These are phyloP conservation scores for Lasioglossum figueresi DNA, from an alignment of 2,888 invertebrate species.

Conservation along the genomic window DNA sequence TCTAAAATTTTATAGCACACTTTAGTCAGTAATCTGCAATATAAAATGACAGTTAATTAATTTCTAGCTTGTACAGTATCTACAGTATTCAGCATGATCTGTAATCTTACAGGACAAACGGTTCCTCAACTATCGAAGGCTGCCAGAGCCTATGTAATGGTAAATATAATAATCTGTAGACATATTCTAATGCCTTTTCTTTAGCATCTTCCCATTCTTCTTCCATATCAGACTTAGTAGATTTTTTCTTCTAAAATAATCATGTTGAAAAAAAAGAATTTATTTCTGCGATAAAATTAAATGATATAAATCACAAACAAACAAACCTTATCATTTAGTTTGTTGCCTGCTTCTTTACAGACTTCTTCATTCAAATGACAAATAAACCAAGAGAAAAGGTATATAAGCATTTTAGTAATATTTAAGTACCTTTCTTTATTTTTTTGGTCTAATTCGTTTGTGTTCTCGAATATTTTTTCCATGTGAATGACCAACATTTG, in stretches of 20 bases:
- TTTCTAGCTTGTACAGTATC: neutral
- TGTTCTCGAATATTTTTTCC: slow-evolving; percentile 69
- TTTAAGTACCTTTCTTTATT: slow-evolving; percentile 70
- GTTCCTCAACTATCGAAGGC: slow-evolving; percentile 92
- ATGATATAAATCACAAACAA: slow-evolving; percentile 1
- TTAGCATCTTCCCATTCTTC: slow-evolving; percentile 89
- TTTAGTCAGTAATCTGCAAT: slow-evolving; percentile 86
- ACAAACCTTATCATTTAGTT: slow-evolving; percentile 72
- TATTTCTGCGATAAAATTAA: neutral
- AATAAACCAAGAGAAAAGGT: slow-evolving; percentile 75
- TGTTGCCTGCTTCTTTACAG: slow-evolving; percentile 55
- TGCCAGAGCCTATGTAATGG: slow-evolving; percentile 91
- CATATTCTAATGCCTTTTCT: slow-evolving; percentile 87
- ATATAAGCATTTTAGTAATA: slow-evolving; percentile 78
- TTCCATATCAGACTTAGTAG: slow-evolving; percentile 83
- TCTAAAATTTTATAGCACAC: slow-evolving; percentile 91
- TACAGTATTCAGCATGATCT: neutral
- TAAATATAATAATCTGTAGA: slow-evolving; percentile 89
- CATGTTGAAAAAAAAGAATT: slow-evolving; percentile 8
- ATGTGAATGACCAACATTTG: slow-evolving; percentile 71
- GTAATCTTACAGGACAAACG: slow-evolving; percentile 90
- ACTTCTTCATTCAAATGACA: slow-evolving; percentile 75
- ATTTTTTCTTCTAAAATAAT: slow-evolving; percentile 75
- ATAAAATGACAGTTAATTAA: slow-evolving; percentile 10
- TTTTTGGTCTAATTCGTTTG: slow-evolving; percentile 59